phyloP scores from a whole-genome alignment of 2,797 vertebrate species.

The Sciaenops ocellatus region DNA sequence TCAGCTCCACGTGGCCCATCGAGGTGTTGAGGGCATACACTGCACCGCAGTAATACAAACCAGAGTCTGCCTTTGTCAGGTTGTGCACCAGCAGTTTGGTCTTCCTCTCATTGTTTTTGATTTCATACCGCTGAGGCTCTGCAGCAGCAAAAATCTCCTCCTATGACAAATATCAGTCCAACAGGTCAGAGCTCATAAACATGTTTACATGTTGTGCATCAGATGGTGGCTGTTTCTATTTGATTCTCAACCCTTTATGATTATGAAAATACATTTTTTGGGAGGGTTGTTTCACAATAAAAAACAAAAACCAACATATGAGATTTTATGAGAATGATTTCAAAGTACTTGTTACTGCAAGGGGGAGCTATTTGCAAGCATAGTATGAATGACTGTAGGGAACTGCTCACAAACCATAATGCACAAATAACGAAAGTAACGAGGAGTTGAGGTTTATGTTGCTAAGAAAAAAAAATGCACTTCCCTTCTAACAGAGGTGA shows the following conservation, averaged over 20 bases:
- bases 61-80: slow-evolving; percentile 82
- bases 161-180: slow-evolving; percentile 60
- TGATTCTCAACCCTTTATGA: not conserved
- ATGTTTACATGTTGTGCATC: not conserved
- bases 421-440: not conserved
- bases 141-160: slow-evolving; percentile 67
- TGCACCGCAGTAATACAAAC: slow-evolving; percentile 87
- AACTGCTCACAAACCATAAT: slow-evolving; percentile 58
- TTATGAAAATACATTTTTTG: not conserved
- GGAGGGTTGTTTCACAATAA: not conserved
- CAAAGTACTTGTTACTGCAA: not conserved
- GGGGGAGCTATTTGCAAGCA: no score
- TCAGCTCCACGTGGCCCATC: slow-evolving; percentile 74
- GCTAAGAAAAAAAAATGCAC: not conserved
- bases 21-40: slow-evolving; percentile 80
- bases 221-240: not conserved
- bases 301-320: not conserved
- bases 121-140: slow-evolving; percentile 79
- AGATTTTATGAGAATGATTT: not conserved
- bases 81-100: slow-evolving; percentile 83
- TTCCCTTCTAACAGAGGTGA: not conserved
- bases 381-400: slow-evolving; percentile 1
- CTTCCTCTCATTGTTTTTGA: slow-evolving; percentile 33
- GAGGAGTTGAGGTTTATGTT: not conserved
- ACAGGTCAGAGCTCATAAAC: not conserved